Evolutionary conservation across 1,140 invertebrate genomes (phyloP), one percentile per base, ranked within the genome.

Genomic region (Calycopis cecrops): DNA sequence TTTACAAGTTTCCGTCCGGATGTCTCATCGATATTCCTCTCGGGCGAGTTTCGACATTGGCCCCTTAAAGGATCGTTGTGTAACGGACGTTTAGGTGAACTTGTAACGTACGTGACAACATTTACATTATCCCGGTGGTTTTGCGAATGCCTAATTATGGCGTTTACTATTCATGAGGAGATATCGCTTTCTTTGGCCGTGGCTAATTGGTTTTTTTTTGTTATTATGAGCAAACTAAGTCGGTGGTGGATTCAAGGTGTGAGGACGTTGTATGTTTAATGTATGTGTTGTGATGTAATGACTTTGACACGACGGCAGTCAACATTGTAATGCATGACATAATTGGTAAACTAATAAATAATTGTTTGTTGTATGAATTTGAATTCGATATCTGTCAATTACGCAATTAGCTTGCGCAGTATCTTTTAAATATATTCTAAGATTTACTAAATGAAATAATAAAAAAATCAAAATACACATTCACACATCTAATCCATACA

Each of bases 11-110:
- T 86, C 80, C 80, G 74, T 60, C 59, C 67, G 80, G 79, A 84
- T 77, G 78, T 81, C 69, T 79, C 73, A 74, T 86, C 79, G 75
- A 78, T 82, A 87, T 87, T 79, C 84, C 61, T 65, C 40, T 3
- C 21, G 6, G 56, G 17, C 65, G 72, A 62, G 79, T 66, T 62
- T 55, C 73, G 83, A 83, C 79, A 83, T 85, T 86, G 83, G 75
- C 79, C 83, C 63, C 79, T 60, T 79, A 73, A 67, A 74, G 68
- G 75, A 73, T 82, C 69, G 60, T 86, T 83, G 79, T 65, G 76
- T 78, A 80, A 83, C 57, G 63, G 55, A 65, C 75, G 77, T 79
- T 82, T 84, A 84, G 76, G 66, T 75, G 66, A 58, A 62, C 67
- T 64, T 74, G 79, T 73, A 79, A 83, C 51, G 67, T 54, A 80